Conservation (phyloP, 2,888 invertebrate genomes). For the Rhabditoides inermis region DNA sequence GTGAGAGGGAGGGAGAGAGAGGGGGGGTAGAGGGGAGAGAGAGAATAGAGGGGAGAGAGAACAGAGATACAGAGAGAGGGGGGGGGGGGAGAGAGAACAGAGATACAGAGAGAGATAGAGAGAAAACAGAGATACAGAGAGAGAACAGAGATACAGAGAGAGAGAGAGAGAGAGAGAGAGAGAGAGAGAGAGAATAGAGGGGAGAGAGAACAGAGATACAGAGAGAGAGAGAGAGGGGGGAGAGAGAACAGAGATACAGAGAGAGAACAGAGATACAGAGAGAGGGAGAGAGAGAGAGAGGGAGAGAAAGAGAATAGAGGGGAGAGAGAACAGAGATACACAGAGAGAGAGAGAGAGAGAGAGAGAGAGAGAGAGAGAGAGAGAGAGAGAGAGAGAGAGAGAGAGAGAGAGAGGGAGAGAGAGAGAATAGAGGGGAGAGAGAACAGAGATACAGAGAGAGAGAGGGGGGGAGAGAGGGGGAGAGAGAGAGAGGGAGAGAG, state of each 20-base stretch:
- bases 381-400: background rate
- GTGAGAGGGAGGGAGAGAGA: background rate
- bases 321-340: too few species aligned
- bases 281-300: too few species aligned
- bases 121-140: background rate
- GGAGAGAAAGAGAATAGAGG: too few species aligned
- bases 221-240: background rate
- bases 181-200: background rate
- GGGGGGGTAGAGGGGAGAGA: background rate
- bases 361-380: conserved; percentile 1
- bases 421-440: background rate
- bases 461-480: background rate
- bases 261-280: too few species aligned
- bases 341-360: background rate
- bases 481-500: background rate
- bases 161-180: background rate
- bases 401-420: background rate
- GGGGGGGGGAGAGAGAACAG: background rate
- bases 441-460: background rate
- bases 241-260: background rate
- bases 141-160: background rate
- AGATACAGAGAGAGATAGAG: background rate
- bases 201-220: too few species aligned
- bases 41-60: background rate
- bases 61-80: background rate